Evolutionary conservation across 1,140 invertebrate species (phyloP), one percentile per base, ranked within the genome.

Genomic region (Rhagoletis zephyria): DNA sequence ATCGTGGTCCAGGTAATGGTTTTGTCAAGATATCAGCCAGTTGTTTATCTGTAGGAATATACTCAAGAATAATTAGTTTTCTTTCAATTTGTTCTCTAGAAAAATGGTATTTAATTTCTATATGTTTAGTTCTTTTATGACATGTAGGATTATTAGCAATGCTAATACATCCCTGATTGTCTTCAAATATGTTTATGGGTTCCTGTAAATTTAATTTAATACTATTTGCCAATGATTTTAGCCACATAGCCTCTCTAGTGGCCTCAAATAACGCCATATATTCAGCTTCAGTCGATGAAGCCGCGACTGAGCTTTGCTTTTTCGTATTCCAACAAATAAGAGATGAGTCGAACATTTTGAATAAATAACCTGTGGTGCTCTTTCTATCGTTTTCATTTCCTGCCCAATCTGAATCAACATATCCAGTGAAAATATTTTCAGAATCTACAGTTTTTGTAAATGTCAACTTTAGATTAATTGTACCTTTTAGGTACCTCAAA

Each of bases 281-380:
- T 77, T 93, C 92, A 64, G 85, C 87, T 88, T 88, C 87, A 51
- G 87, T 89, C 3, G 87, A 89, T 51, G 88, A 89, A 42, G 91
- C 85, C 40, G 93, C 88, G 5, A 92, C 90, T 51, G 88, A 88
- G 7, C 81, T 88, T 87, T 93, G 92, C 61, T 91, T 93, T 81
- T 91, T 92, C 16, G 89, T 93, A 56, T 89, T 89, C 91, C 92
- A 93, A 67, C 89, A 90, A 74, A 93, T 89, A 67, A 89, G 63
- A 88, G 87, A 88, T 48, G 87, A 89, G 42, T 88, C 88, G 67
- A 88, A 89, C 30, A 89, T 88, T 89, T 89, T 89, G 86, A 90
- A 90, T 74, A 89, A 30, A 88, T 88, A 89, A 59, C 89, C 89
- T 64, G 89, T 90, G 30, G 89, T 90, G 77, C 88, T 88, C 87